These are phyloP conservation scores for Synanthedon myopaeformis DNA, from an alignment of 2,888 invertebrate species.

Conservation along the genomic window DNA sequence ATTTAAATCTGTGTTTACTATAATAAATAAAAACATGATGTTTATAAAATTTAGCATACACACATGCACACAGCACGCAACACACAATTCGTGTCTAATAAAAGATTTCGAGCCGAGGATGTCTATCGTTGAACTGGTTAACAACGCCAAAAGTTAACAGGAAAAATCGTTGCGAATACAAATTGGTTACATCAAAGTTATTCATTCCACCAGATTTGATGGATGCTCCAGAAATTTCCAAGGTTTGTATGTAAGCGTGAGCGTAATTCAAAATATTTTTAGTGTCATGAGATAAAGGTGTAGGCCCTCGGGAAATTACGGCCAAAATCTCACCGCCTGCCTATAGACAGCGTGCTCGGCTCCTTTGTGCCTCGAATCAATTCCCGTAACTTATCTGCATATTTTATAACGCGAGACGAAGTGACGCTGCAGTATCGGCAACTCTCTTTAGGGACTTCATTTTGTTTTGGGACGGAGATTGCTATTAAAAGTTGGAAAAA, in stretches of 20 bases:
- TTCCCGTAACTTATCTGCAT: constrained; percentile 68
- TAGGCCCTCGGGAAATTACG: constrained; percentile 62
- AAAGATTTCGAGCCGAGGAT: too few relatives aligned
- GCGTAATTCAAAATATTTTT: constrained; percentile 47
- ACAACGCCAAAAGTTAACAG: too few relatives aligned
- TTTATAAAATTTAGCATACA: too few relatives aligned
- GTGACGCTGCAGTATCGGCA: constrained; percentile 42
- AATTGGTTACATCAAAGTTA: too few relatives aligned
- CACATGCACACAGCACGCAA: too few relatives aligned
- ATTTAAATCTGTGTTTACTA: too few relatives aligned
- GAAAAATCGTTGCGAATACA: too few relatives aligned
- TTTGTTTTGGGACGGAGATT: constrained; percentile 19
- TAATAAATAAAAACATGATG: too few relatives aligned
- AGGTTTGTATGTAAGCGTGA: constrained; percentile 1
- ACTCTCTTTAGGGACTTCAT: constrained; percentile 34
- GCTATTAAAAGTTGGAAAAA: constrained; percentile 17
- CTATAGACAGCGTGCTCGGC: constrained; percentile 51
- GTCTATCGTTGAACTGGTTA: too few relatives aligned
- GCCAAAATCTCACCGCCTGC: constrained; percentile 57
- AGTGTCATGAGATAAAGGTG: constrained; percentile 57
- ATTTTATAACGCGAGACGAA: constrained; percentile 62
- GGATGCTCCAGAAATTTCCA: neutral
- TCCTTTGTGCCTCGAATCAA: constrained; percentile 67
- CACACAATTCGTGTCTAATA: too few relatives aligned
- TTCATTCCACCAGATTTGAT: too few relatives aligned